Base-by-base conservation (phyloP, 2,113 vertebrate species). In the Catharus minimus region DNA sequence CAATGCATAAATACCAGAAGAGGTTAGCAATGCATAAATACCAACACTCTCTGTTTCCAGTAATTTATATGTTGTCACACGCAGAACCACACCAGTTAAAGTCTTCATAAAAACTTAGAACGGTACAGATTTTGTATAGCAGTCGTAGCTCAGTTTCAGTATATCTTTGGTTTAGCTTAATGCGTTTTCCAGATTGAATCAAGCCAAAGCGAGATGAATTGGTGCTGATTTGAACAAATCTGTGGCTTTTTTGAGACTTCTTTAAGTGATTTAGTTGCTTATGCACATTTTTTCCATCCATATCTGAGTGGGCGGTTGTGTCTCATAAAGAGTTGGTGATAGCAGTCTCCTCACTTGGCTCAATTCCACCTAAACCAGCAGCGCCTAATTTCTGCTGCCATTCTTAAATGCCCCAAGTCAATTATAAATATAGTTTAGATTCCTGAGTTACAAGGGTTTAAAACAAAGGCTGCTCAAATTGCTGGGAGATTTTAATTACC, bases 381-480 rank as follows among this genome's bases (percentile, higher is more conserved):
- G 16, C 38, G 33, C 28, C 15, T 53, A 12, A 19, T 85, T 96
- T 88, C 46, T 68, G 7, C 22, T 49, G 50, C 33, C 23, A 5
- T 76, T 89, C 62, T 57, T 68, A 61, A 72, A 38, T 18, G 66
- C 79, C 72, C 19, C 32, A 27, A 88, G 88, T 86, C 18, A 74
- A 39, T 53, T 28, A 56, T 38, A 93, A 77, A 56, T 86, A 39
- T 6, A 39, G 15, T 38, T 33, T 33, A 57, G 46, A 32, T 84
- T 87, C 62, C 58, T 50, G 39, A 72, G 28, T 80, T 52, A 44
- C 20, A 56, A 36, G 47, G 10, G 32, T 57, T 84, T 83, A 24
- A 89, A 84, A 82, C 81, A 91, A 92, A 92, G 58, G 50, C 20
- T 53, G 7, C 66, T 68, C 22, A 53, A 13, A 68, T 79, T 82